These are phyloP conservation scores for Thinocorus orbignyianus DNA, from an alignment of 2,113 vertebrate genomes.

Conservation along the genomic window DNA sequence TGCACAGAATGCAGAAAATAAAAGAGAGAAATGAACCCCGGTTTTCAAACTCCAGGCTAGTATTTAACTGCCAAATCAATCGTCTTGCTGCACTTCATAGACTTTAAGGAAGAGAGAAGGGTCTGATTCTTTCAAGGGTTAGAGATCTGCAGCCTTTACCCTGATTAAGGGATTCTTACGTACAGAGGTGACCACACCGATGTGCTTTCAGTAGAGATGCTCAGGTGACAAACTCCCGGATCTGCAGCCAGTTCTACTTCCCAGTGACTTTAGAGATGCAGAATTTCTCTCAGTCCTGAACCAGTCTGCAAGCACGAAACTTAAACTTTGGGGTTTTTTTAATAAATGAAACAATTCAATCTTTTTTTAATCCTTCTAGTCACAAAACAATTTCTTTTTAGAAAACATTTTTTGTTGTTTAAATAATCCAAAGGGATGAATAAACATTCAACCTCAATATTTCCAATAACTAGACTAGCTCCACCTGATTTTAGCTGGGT, in stretches of 20 bases:
- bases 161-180: not conserved
- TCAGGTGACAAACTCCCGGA: not conserved
- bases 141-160: not conserved
- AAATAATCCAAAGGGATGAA: not conserved
- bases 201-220: not conserved
- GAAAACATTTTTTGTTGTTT: not conserved
- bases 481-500: not conserved
- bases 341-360: not conserved
- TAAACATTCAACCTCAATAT: not conserved
- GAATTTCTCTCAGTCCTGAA: not conserved
- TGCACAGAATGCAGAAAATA: not conserved
- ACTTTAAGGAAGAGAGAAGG: not conserved
- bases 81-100: not conserved
- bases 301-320: not conserved
- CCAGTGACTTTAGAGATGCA: not conserved
- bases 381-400: not conserved
- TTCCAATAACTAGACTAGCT: not conserved
- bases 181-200: not conserved
- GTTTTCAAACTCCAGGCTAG: not conserved
- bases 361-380: not conserved
- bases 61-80: not conserved
- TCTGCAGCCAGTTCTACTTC: not conserved
- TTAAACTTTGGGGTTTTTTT: not conserved
- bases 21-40: not conserved
- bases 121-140: accelerated